Evolutionary conservation across 2,797 vertebrate genomes (phyloP).

Genomic region (Coluber constrictor): DNA sequence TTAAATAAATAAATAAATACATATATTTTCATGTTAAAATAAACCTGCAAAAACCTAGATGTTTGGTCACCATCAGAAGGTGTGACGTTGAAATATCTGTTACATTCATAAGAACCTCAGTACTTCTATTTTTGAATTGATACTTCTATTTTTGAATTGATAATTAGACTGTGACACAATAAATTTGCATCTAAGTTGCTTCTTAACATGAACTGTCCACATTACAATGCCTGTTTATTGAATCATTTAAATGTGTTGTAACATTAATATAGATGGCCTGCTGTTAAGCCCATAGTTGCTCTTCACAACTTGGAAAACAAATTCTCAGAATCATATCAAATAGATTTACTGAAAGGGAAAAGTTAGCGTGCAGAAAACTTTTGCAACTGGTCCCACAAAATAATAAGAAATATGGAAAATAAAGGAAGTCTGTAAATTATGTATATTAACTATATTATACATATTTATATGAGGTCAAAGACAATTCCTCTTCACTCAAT

Average conservation of each 20-base stretch:
- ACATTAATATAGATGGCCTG: not conserved
- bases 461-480: not conserved
- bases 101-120: not conserved
- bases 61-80: not conserved
- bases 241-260: not conserved
- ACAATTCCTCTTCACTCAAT: not conserved
- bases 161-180: not conserved
- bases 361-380: not conserved
- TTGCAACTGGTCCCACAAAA: not conserved
- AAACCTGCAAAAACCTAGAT: not conserved
- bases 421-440: not conserved
- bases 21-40: conserved; percentile 1
- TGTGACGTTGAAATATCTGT: not conserved
- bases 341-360: not conserved
- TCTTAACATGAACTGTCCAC: not conserved
- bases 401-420: not conserved
- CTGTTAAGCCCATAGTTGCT: not conserved
- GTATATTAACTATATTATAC: not conserved
- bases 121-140: not conserved
- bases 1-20: too few relatives aligned
- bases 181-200: not conserved
- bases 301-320: not conserved
- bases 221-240: not conserved
- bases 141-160: not conserved
- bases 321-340: not conserved